phyloP scores from a whole-genome alignment of 2,113 vertebrate species.

The Phaethornis superciliosus region DNA sequence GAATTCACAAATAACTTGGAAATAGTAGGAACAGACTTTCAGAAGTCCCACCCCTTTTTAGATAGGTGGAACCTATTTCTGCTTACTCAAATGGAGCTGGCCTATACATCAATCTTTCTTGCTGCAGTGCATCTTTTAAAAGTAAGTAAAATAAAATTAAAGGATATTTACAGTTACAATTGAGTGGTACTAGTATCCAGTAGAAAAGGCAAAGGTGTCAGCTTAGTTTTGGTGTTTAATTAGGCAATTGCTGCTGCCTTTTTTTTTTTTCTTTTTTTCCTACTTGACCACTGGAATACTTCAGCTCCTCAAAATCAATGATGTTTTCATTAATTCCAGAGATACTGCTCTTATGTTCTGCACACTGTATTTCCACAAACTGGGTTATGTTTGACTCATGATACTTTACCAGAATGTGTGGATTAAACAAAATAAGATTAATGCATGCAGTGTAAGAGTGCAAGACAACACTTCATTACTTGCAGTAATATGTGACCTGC shows the following conservation, averaged over 20 bases:
- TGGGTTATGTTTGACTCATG: not conserved
- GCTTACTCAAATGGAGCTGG: not conserved
- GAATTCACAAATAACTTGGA: not conserved
- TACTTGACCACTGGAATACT: not conserved
- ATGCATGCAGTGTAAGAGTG: not conserved
- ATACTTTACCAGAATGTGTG: not conserved
- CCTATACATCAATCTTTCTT: not conserved
- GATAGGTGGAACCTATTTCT: not conserved
- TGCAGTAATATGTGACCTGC: not conserved
- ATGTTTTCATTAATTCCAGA: not conserved
- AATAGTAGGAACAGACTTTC: not conserved
- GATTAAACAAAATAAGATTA: conserved; percentile 13
- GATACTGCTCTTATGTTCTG: not conserved
- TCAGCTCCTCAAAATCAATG: not conserved
- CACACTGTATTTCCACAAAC: not conserved
- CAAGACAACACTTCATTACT: not conserved
- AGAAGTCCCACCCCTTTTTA: not conserved
- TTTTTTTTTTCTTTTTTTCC: not conserved
- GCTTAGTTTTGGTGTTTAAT: not conserved
- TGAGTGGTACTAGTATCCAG: not conserved
- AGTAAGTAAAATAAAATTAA: not conserved
- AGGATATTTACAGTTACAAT: not conserved
- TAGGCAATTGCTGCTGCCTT: not conserved
- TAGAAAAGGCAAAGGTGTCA: not conserved
- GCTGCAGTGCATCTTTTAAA: not conserved